Conservation (phyloP, 2,113 vertebrate genomes). For the Nycticebus coucang region DNA sequence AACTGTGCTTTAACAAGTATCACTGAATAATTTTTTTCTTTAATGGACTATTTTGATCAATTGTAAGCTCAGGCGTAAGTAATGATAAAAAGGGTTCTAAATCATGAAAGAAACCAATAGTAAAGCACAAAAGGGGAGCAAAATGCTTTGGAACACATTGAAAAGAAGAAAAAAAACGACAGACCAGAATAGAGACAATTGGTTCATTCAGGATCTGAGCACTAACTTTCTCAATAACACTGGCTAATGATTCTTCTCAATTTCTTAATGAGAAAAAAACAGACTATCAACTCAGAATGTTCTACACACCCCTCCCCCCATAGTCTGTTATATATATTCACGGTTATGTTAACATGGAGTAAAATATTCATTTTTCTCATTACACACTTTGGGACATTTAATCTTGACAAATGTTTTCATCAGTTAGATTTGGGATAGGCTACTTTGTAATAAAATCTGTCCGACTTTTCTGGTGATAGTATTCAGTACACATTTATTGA, state of each 20-base stretch:
- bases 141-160: neutral
- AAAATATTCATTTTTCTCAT: neutral
- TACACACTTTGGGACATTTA: neutral
- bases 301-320: accelerated
- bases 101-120: neutral
- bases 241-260: neutral
- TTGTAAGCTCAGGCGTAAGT: neutral
- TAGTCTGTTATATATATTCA: neutral
- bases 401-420: neutral
- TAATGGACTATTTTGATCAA: neutral
- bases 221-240: neutral
- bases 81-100: neutral
- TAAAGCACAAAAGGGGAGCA: neutral
- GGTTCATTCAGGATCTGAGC: neutral
- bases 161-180: neutral
- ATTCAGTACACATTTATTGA: neutral
- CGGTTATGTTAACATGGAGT: neutral
- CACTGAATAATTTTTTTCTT: neutral
- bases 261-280: neutral
- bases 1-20: neutral
- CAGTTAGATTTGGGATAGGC: neutral
- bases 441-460: neutral
- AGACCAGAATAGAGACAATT: neutral
- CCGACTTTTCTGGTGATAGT: neutral
- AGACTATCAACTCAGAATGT: neutral